phyloP scores from a whole-genome alignment of 23 tunicate species.

The Corella eumyota region DNA sequence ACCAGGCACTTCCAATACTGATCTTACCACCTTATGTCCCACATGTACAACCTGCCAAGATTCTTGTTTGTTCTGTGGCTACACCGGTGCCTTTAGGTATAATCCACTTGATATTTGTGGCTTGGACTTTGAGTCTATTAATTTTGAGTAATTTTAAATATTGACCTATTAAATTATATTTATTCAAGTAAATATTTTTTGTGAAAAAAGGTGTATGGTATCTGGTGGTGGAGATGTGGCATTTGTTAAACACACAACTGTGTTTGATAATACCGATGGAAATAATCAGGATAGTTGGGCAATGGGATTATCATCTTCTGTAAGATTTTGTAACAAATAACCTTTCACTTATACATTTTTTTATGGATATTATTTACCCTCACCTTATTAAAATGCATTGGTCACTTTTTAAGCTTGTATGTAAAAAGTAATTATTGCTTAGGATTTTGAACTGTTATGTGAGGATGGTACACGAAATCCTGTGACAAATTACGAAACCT shows the following conservation, averaged over 20 bases:
- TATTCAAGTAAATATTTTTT: no score
- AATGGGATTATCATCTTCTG: slow-evolving; percentile 7
- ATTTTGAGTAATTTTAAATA: no score
- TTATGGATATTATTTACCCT: no score
- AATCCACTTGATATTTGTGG: no score
- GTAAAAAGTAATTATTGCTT: not conserved
- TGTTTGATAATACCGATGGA: slow-evolving; percentile 39
- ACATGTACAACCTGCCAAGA: slow-evolving; percentile 11
- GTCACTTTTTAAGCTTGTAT: no score
- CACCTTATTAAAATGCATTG: no score
- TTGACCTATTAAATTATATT: no score
- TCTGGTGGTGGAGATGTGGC: slow-evolving; percentile 49
- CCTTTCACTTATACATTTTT: no score
- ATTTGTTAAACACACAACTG: slow-evolving; percentile 59
- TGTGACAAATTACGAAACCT: slow-evolving; percentile 8
- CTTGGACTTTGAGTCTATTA: no score
- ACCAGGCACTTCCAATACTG: slow-evolving; percentile 14
- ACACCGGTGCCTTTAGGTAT: slow-evolving; percentile 64
- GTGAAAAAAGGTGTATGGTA: slow-evolving; percentile 36
- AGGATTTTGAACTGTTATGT: slow-evolving; percentile 50
- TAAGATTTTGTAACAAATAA: no score
- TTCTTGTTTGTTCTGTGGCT: slow-evolving; percentile 17
- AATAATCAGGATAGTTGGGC: slow-evolving; percentile 31
- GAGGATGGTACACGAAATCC: slow-evolving; percentile 36
- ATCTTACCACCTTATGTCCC: slow-evolving; percentile 15